Percentiles rank a stretch among this genome's conserved stretches.
Conservation (phyloP, 2,797 vertebrate genomes). For the Botia kubotai region DNA sequence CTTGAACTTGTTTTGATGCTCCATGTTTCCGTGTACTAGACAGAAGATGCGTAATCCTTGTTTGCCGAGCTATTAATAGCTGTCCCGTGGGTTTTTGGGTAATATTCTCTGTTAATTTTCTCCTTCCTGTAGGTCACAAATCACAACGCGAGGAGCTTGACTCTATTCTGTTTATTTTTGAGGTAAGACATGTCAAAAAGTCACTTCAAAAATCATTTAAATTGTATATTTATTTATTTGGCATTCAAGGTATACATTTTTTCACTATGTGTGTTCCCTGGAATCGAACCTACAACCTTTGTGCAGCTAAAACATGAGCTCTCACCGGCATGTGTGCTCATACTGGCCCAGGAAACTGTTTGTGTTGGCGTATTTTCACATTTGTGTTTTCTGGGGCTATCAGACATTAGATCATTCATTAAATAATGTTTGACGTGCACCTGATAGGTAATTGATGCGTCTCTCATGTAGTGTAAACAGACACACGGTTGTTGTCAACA, state of each 20-base stretch:
- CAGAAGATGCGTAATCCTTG: slow-evolving; percentile 29
- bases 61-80: slow-evolving; percentile 39
- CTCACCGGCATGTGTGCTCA: background rate
- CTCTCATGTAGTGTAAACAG: background rate
- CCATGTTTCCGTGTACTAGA: slow-evolving; percentile 17
- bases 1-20: background rate
- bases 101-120: slow-evolving; percentile 38
- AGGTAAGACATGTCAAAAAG: slow-evolving; percentile 79
- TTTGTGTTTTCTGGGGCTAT: background rate
- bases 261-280: too few species aligned
- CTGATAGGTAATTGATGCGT: slow-evolving; percentile 15
- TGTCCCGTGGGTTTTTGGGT: slow-evolving; percentile 7
- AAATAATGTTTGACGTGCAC: background rate
- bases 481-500: background rate
- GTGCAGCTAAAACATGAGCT: background rate
- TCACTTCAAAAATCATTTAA: too few species aligned
- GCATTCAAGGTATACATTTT: too few species aligned
- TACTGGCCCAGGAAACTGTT: background rate
- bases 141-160: slow-evolving; percentile 98
- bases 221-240: too few species aligned
- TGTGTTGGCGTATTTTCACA: too few species aligned
- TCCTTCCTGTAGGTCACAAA: slow-evolving; percentile 88
- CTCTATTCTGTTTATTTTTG: slow-evolving; percentile 99
- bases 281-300: too few species aligned
- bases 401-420: slow-evolving; percentile 4